Conservation (phyloP, 2,797 vertebrate genomes). For the Chromobotia macracanthus region DNA sequence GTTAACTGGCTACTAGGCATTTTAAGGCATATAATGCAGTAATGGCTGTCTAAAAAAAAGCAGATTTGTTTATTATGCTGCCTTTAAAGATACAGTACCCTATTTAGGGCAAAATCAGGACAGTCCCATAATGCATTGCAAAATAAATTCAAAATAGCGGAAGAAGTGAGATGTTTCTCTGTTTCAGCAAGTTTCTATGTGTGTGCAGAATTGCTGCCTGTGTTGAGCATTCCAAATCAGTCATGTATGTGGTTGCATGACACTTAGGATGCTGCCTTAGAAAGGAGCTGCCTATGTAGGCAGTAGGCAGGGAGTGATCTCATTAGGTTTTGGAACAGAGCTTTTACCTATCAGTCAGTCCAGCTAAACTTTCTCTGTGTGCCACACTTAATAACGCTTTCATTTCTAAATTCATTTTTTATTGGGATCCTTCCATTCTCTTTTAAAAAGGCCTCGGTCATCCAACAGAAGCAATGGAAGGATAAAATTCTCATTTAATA, state of each 20-base stretch:
- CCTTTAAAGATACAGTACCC: no score
- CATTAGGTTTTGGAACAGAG: background rate
- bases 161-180: background rate
- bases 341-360: conserved; percentile 1
- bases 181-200: background rate
- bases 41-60: no score
- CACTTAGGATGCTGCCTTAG: background rate
- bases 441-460: conserved; percentile 24
- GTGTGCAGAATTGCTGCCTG: background rate
- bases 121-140: background rate
- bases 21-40: background rate
- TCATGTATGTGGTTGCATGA: background rate
- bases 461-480: conserved; percentile 50
- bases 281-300: background rate
- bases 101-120: no score
- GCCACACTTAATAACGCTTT: conserved; percentile 4
- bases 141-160: background rate
- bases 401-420: no score
- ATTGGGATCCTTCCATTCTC: conserved; percentile 48
- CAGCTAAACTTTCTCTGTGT: conserved; percentile 26
- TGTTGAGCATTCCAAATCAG: background rate
- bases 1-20: background rate
- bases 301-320: background rate
- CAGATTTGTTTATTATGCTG: no score
- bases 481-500: conserved; percentile 23